Base-by-base conservation (phyloP, 1,140 invertebrate genomes). In the Drosophila sucinea region DNA sequence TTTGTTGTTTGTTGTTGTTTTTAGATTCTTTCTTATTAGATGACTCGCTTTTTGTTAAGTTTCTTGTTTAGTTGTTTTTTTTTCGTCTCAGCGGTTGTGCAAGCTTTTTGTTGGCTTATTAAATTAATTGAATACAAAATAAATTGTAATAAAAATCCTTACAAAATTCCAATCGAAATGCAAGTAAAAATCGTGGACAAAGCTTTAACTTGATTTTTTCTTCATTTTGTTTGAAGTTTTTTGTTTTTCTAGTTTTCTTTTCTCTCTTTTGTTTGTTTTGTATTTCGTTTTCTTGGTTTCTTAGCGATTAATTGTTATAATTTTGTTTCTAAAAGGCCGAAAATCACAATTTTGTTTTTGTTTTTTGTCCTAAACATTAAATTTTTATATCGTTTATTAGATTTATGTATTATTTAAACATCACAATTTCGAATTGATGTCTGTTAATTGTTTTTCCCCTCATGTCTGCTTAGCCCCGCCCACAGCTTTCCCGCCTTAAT, bases 261-360 rank as follows among this genome's bases (percentile, higher is more conserved):
- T 41, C n/a, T 64, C 10, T 63, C 32, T 66, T 23, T 70, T 47
- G 35, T 60, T 67, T 51, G 63, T 67, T 72, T 35, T 23, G 27
- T 40, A 44, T 47, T 44, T 61, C 33, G 60, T 62, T 61, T 60
- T 57, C 33, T 47, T 78, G 72, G 61, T 74, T 64, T 51, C 44
- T 51, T 51, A 51, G 44, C 44, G 44, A 61, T 79, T 75, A 69
- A 71, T 76, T 78, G 73, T 83, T 79, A 73, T 89, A 90, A 79
- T 90, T 91, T 91, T 85, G 90, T 83, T 89, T 90, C 82, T 91
- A 89, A 91, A 91, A 91, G 90, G 90, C 90, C 90, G 90, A 91
- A 91, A 91, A 91, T 91, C 90, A 91, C 90, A 91, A 91, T 91
- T 91, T 91, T 91, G 90, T 81, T 91, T 91, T 86, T 79, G 77